Evolutionary conservation across 2,888 invertebrate genomes (phyloP).

Genomic region (Ophion costatus): DNA sequence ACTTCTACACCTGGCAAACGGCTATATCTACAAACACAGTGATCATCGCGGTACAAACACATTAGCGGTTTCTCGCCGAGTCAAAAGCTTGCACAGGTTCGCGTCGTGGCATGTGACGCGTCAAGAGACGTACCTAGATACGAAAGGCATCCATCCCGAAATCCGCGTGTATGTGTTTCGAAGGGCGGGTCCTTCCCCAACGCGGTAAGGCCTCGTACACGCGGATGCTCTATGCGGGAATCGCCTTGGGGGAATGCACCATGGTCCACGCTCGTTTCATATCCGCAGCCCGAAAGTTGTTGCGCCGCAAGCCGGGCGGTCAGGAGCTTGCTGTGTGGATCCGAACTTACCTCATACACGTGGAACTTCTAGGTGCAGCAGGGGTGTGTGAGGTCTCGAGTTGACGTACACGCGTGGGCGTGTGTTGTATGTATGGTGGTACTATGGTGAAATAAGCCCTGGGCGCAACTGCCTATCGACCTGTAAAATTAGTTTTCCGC

Average conservation of each 20-base stretch:
- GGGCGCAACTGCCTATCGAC: slow-evolving; percentile 66
- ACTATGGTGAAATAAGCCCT: slow-evolving; percentile 58
- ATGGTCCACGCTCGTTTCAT: slow-evolving; percentile 52
- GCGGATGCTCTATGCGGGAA: slow-evolving; percentile 33
- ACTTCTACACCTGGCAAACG: too few species aligned
- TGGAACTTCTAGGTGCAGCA: background rate
- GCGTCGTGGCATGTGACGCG: slow-evolving; percentile 8
- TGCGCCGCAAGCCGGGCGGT: slow-evolving; percentile 36
- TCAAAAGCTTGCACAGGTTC: slow-evolving; percentile 65
- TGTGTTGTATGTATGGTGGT: slow-evolving; percentile 9
- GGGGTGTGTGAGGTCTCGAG: background rate
- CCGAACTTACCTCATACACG: slow-evolving; percentile 11
- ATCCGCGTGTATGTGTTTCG: slow-evolving; percentile 11
- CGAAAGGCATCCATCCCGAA: slow-evolving; percentile 14
- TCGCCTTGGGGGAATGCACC: slow-evolving; percentile 64
- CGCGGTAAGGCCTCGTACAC: slow-evolving; percentile 15
- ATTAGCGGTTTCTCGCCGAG: slow-evolving; percentile 69
- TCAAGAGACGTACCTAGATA: slow-evolving; percentile 42
- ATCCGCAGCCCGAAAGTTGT: slow-evolving; percentile 41
- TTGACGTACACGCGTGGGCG: background rate
- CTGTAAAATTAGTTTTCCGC: slow-evolving; percentile 70
- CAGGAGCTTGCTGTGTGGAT: slow-evolving; percentile 50
- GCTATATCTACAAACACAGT: background rate
- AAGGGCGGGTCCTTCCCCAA: slow-evolving; percentile 5
- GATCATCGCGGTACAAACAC: slow-evolving; percentile 68